Evolutionary conservation across 2,797 vertebrate genomes (phyloP), one percentile per base, ranked within the genome.

Genomic region (Cephalopachus bancanus): DNA sequence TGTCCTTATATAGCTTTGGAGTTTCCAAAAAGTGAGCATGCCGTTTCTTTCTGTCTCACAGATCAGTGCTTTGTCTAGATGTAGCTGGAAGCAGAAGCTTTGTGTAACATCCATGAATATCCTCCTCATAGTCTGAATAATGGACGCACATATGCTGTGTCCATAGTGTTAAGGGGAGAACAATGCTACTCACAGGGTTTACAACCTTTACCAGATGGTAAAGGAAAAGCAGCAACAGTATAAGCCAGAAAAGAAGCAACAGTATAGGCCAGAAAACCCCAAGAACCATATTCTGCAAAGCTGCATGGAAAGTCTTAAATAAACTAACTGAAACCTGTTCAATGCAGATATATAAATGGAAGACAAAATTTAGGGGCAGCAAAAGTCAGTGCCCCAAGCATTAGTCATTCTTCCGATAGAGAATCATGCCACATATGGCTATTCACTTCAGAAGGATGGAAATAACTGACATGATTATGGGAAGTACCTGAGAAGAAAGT

Each of bases 31-130:
- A 26, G 15, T 59, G 53, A 93, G 17, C 9, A 30, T 22, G 15
- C 24, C 17, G 3, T 79, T 57, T 85, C 51, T 83, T 83, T 93
- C 55, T 81, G 74, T 57, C 90, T 92, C 78, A 57, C 60, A 91
- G 57, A 69, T 81, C 67, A 83, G 64, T 49, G 14, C 67, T 79
- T 88, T 83, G 19, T 76, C 83, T 67, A 62, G 33, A 83, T 26
- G 55, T 93, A 69, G 53, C 67, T 83, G 28, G 76, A 90, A 96
- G 59, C 55, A 91, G 71, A 85, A 67, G 30, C 60, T n/a, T 86
- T 30, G 0, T 30, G 30, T 37, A 60, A 80, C 10, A 87, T 59
- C n/a, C 19, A 15, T 59, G 55, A 84, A 59, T 20, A 7, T 71
- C 33, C 33, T 72, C 84, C 49, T 91, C 0, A 0, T 55, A 51